phyloP scores from a whole-genome alignment of 30 jellyfish, hydroid and myxozoan genomes.

The Aurelia sp. region DNA sequence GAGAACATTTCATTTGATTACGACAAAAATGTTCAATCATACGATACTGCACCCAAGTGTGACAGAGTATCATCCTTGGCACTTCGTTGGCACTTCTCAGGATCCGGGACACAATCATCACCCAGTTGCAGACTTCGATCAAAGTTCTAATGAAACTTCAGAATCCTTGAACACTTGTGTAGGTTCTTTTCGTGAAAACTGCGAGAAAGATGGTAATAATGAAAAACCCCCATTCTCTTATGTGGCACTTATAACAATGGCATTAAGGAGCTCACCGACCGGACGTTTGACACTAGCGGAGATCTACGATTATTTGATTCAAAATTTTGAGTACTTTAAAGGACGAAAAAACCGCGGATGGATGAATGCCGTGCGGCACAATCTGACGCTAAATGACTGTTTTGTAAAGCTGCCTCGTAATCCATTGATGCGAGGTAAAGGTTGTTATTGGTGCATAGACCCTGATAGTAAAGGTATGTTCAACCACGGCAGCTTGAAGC shows the following conservation, averaged over 20 bases:
- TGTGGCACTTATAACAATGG: conserved; percentile 75
- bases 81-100: neutral
- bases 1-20: too few species aligned
- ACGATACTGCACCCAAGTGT: too few species aligned
- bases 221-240: conserved; percentile 73
- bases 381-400: conserved; percentile 72
- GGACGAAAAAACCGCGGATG: conserved; percentile 44
- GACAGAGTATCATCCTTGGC: neutral
- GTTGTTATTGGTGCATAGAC: conserved; percentile 70
- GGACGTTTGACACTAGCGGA: conserved; percentile 55
- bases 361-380: conserved; percentile 83
- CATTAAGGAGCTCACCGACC: conserved; percentile 35
- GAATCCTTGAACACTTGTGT: conserved; percentile 26
- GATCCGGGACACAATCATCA: neutral
- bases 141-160: neutral
- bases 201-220: conserved; percentile 12
- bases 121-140: neutral
- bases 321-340: conserved; percentile 59
- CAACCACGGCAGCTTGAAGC: conserved; percentile 74
- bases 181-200: conserved; percentile 29
- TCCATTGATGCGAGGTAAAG: conserved; percentile 73
- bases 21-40: too few species aligned
- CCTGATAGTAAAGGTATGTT: conserved; percentile 75
- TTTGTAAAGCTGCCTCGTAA: conserved; percentile 74
- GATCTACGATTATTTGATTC: conserved; percentile 50